Conservation (phyloP, 2,113 vertebrate genomes). For the Tonatia bakeri region DNA sequence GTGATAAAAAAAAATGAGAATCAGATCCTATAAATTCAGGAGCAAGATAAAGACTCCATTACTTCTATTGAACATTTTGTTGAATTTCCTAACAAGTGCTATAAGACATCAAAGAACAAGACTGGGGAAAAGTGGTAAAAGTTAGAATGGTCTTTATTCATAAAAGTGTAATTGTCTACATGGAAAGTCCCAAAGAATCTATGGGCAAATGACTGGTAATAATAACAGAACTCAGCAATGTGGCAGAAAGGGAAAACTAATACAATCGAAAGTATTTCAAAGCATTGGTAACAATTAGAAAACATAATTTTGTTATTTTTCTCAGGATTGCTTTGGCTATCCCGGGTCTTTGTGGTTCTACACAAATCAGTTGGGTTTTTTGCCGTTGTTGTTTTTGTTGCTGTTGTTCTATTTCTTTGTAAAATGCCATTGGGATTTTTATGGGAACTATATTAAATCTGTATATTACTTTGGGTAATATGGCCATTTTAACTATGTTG, state of each 20-base stretch:
- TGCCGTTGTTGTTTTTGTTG: too few species aligned
- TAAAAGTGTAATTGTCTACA: neutral
- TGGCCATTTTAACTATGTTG: too few species aligned
- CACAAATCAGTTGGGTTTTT: too few species aligned
- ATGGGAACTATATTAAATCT: neutral
- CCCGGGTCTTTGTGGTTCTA: too few species aligned
- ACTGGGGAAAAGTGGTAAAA: neutral
- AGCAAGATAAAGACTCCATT: neutral
- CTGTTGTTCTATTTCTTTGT: neutral
- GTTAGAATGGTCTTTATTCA: neutral
- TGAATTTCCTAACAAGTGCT: neutral
- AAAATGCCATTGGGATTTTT: neutral
- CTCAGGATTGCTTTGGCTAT: too few species aligned
- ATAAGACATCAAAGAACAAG: neutral
- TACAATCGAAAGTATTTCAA: neutral
- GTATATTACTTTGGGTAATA: too few species aligned
- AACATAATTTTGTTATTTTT: neutral
- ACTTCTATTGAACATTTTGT: neutral
- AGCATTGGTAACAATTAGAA: neutral
- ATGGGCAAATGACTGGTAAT: neutral
- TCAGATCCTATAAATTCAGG: neutral
- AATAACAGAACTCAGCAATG: neutral
- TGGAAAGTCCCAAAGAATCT: neutral
- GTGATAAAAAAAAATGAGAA: neutral
- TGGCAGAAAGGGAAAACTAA: neutral